These are phyloP conservation scores for Gymnoscelis rufifasciata DNA, from an alignment of 2,888 invertebrate genomes.

Conservation along the genomic window DNA sequence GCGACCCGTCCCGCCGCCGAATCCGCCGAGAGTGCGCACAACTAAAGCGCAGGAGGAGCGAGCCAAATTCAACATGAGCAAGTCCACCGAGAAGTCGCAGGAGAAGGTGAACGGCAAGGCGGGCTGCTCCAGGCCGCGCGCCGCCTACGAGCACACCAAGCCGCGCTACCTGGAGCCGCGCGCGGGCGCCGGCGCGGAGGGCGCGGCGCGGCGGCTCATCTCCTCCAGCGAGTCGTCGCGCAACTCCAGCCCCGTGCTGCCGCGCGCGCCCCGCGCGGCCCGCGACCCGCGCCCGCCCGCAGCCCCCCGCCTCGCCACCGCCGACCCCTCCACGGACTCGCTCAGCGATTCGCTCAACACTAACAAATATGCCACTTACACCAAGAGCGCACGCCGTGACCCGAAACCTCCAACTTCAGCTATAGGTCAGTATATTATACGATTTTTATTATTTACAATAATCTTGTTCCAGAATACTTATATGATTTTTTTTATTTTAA, in stretches of 20 bases:
- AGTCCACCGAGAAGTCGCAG: constrained; percentile 41
- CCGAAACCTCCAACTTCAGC: constrained; percentile 39
- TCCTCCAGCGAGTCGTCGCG: constrained; percentile 84
- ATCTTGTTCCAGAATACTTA: too few species aligned
- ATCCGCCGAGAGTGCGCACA: constrained; percentile 45
- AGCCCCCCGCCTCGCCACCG: constrained; percentile 67
- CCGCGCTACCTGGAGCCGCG: constrained; percentile 82
- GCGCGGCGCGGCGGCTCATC: constrained; percentile 39
- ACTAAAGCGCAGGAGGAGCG: constrained; percentile 68
- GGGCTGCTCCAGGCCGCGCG: too few species aligned
- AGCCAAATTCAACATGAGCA: constrained; percentile 58
- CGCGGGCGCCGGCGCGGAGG: constrained; percentile 36
- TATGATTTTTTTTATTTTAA: constrained; percentile 1
- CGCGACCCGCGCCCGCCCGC: constrained; percentile 68
- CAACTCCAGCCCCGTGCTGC: constrained; percentile 82
- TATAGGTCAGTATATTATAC: constrained; percentile 50
- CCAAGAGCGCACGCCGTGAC: constrained; percentile 51
- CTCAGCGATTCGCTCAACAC: constrained; percentile 59
- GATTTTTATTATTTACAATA: too few species aligned
- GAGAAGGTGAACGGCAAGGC: constrained; percentile 34
- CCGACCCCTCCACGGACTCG: constrained; percentile 71
- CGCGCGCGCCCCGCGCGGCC: constrained; percentile 53
- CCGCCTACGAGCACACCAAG: constrained; percentile 57
- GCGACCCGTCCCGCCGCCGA: constrained; percentile 19
- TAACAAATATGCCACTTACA: constrained; percentile 65